Conservation (phyloP, 2,888 invertebrate genomes). For the Amphipyra tragopoginis region DNA sequence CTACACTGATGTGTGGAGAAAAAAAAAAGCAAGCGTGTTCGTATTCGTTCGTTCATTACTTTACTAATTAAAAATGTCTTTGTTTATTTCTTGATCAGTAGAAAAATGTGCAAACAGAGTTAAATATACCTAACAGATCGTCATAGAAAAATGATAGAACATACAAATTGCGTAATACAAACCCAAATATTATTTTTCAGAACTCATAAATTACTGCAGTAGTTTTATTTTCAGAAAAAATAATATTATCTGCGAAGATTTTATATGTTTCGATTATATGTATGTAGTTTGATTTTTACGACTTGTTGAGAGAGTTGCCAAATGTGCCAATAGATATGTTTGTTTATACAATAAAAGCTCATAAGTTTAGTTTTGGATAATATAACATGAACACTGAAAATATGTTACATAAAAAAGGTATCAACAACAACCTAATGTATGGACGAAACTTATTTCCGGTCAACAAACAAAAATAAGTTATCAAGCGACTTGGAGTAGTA, state of each 20-base stretch:
- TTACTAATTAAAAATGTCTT: neutral
- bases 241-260: constrained; percentile 27
- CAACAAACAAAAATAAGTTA: no score
- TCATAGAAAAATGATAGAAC: constrained; percentile 19
- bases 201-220: constrained; percentile 30
- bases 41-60: no score
- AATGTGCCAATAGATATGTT: constrained; percentile 25
- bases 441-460: no score
- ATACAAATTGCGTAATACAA: constrained; percentile 28
- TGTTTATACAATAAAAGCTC: constrained; percentile 3
- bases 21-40: neutral
- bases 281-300: constrained; percentile 43
- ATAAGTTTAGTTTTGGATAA: neutral
- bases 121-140: constrained; percentile 11
- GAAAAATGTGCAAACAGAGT: constrained; percentile 11
- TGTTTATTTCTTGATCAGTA: constrained; percentile 18
- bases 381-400: neutral
- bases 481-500: no score
- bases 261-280: constrained; percentile 19
- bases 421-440: neutral
- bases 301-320: constrained; percentile 31
- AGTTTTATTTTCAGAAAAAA: constrained; percentile 39
- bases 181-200: constrained; percentile 31
- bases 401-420: neutral
- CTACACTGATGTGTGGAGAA: no score